Conservation (phyloP, 2,113 vertebrate genomes). For the Tylochromis polylepis region DNA sequence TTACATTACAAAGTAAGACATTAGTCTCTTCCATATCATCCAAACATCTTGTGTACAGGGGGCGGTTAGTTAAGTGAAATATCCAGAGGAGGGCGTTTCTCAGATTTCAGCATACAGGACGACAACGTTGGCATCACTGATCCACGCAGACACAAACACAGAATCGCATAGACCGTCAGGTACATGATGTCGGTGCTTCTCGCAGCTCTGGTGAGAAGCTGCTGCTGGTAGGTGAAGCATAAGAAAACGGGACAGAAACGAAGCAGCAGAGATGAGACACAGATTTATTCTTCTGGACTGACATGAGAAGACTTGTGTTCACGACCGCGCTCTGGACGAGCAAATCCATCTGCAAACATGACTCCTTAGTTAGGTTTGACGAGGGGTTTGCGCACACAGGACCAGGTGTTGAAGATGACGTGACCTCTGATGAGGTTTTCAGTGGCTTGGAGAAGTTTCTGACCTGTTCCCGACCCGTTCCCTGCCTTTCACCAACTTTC, state of each 20-base stretch:
- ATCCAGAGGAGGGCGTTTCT: neutral
- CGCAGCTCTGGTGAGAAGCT: neutral
- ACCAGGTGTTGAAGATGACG: neutral
- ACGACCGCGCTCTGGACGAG: neutral
- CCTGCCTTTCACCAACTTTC: conserved; percentile 16
- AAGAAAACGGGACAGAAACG: neutral
- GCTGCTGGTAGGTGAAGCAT: neutral
- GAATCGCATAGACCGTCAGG: neutral
- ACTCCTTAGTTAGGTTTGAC: neutral
- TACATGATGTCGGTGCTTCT: neutral
- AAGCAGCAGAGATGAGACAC: neutral
- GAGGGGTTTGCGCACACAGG: neutral
- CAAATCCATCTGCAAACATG: neutral
- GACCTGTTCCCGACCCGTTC: conserved; percentile 26
- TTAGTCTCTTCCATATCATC: conserved; percentile 9
- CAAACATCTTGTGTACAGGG: neutral
- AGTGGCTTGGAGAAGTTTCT: neutral
- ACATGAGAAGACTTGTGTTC: neutral
- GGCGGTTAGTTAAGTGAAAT: conserved; percentile 2
- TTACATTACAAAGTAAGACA: conserved; percentile 64
- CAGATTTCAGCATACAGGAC: neutral
- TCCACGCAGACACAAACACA: neutral
- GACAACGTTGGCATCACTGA: neutral
- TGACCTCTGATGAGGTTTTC: neutral
- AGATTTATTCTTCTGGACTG: neutral